These are phyloP conservation scores for Phrynocephalus forsythii DNA, from an alignment of 2,797 vertebrate genomes.

Conservation along the genomic window DNA sequence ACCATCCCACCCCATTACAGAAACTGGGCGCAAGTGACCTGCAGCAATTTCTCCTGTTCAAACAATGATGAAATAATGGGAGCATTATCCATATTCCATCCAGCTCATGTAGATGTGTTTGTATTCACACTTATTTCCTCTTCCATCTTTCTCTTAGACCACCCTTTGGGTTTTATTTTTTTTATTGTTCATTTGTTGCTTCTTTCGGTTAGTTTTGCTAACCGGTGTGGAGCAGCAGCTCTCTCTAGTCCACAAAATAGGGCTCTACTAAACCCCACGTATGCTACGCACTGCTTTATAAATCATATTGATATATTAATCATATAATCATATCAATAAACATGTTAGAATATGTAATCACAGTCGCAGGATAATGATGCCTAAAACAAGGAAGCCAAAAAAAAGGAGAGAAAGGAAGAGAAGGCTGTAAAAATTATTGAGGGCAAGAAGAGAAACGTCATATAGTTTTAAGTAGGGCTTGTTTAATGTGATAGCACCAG, in stretches of 20 bases:
- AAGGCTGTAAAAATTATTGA: too few relatives aligned
- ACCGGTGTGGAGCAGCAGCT: neutral
- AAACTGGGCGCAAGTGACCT: neutral
- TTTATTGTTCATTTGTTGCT: neutral
- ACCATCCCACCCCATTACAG: too few relatives aligned
- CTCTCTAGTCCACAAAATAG: neutral
- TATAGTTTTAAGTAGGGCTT: too few relatives aligned
- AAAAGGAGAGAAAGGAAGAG: neutral
- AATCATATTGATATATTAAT: neutral
- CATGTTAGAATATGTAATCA: neutral
- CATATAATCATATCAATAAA: neutral
- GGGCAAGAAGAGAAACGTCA: neutral
- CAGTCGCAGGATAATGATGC: neutral
- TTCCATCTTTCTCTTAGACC: neutral
- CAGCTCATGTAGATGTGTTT: too few relatives aligned
- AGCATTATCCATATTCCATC: neutral
- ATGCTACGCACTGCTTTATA: neutral
- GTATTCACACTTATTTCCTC: too few relatives aligned
- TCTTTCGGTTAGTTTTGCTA: neutral
- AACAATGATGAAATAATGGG: too few relatives aligned
- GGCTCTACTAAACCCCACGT: neutral
- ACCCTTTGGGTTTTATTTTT: neutral
- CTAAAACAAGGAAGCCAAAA: neutral
- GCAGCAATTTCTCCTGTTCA: neutral
- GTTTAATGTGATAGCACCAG: too few relatives aligned